phyloP scores from a whole-genome alignment of 1,140 invertebrate genomes.

The honey bee (Apis mellifera) region Amel_HAv3.1 CM009935.2:3236501-3237000 shows the following conservation, averaged over 20 bases:
- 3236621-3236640: too few relatives aligned
- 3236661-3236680: too few relatives aligned
- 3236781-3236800: background rate
- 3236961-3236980: background rate
- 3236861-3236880: background rate
- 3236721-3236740: slow-evolving; percentile 3
- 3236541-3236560: too few relatives aligned
- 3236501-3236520: too few relatives aligned
- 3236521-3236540: too few relatives aligned
- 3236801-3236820: background rate
- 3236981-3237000: background rate
- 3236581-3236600: too few relatives aligned
- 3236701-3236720: background rate
- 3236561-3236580: too few relatives aligned
- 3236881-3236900: too few relatives aligned
- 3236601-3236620: too few relatives aligned
- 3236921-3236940: slow-evolving; percentile 36
- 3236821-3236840: background rate
- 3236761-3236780: background rate
- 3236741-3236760: background rate
- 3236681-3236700: background rate
- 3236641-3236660: too few relatives aligned
- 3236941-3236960: background rate
- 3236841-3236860: background rate
- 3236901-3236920: background rate